These are phyloP conservation scores for Acipenser ruthenus DNA, from an alignment of 2,797 vertebrate species.

Conservation along the genomic window DNA sequence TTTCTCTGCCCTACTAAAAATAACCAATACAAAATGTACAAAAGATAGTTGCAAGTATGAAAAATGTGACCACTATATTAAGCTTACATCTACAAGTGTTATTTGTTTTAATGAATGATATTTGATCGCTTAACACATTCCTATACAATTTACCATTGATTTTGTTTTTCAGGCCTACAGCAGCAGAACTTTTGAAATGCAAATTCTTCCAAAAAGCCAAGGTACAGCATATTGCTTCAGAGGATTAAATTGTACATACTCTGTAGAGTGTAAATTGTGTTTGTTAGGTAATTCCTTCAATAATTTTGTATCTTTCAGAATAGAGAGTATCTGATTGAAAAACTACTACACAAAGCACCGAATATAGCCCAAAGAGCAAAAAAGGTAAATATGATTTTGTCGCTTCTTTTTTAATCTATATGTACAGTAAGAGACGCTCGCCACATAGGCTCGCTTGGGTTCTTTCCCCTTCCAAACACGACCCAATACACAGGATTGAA, in stretches of 20 bases:
- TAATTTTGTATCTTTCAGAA: constrained; percentile 69
- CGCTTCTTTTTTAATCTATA: background rate
- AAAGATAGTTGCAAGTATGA: too few relatives aligned
- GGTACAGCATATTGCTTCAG: constrained; percentile 64
- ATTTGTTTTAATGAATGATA: constrained; percentile 3
- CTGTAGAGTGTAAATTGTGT: constrained; percentile 12
- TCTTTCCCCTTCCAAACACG: too few relatives aligned
- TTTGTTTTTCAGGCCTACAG: constrained; percentile 79
- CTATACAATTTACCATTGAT: background rate
- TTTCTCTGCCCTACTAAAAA: too few relatives aligned
- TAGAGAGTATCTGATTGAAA: constrained; percentile 93
- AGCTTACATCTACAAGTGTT: background rate
- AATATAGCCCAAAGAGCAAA: constrained; percentile 93
- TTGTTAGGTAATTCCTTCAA: constrained; percentile 10
- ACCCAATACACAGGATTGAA: too few relatives aligned
- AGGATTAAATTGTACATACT: constrained; percentile 34
- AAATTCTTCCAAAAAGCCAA: constrained; percentile 99
- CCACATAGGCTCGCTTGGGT: too few relatives aligned
- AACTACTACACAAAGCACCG: constrained; percentile 84
- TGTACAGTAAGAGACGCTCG: too few relatives aligned
- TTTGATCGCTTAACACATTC: background rate
- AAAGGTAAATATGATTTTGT: constrained; percentile 62
- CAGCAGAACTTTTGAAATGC: constrained; percentile 98
- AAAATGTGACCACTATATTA: too few relatives aligned
- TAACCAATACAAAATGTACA: too few relatives aligned